Evolutionary conservation across 2,888 invertebrate genomes (phyloP).

Genomic region (Stenolophus ochropezus): DNA sequence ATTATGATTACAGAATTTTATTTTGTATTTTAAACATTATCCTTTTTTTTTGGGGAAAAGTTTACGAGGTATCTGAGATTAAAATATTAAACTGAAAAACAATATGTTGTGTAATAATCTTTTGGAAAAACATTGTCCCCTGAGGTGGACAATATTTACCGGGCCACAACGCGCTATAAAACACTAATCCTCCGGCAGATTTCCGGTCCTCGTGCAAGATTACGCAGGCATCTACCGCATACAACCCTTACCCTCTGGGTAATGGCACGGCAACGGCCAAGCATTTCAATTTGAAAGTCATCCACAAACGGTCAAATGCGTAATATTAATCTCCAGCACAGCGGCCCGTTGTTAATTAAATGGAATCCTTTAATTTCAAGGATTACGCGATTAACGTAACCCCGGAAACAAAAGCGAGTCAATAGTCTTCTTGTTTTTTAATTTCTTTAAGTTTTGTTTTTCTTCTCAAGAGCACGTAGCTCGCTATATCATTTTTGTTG

Average conservation of each 20-base stretch:
- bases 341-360: slow-evolving; percentile 35
- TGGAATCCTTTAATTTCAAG: slow-evolving; percentile 52
- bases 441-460: slow-evolving; percentile 26
- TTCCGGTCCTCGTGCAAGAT: not conserved
- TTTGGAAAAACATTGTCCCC: too few species aligned
- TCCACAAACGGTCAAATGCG: slow-evolving; percentile 29
- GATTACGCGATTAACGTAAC: slow-evolving; percentile 40
- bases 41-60: too few species aligned
- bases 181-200: slow-evolving; percentile 8
- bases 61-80: too few species aligned
- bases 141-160: not conserved
- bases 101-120: too few species aligned
- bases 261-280: slow-evolving; percentile 8
- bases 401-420: slow-evolving; percentile 11
- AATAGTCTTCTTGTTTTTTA: slow-evolving; percentile 35
- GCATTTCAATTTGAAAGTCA: slow-evolving; percentile 39
- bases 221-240: not conserved
- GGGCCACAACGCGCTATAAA: not conserved
- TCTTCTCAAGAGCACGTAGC: not conserved
- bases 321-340: slow-evolving; percentile 31
- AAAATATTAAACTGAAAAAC: too few species aligned
- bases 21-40: too few species aligned
- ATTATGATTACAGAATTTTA: too few species aligned
- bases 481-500: slow-evolving; percentile 22
- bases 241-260: slow-evolving; percentile 13